Percentiles rank a stretch among this genome's conserved stretches.
phyloP scores from a whole-genome alignment of 2,797 vertebrate genomes.

The Columba guinea region DNA sequence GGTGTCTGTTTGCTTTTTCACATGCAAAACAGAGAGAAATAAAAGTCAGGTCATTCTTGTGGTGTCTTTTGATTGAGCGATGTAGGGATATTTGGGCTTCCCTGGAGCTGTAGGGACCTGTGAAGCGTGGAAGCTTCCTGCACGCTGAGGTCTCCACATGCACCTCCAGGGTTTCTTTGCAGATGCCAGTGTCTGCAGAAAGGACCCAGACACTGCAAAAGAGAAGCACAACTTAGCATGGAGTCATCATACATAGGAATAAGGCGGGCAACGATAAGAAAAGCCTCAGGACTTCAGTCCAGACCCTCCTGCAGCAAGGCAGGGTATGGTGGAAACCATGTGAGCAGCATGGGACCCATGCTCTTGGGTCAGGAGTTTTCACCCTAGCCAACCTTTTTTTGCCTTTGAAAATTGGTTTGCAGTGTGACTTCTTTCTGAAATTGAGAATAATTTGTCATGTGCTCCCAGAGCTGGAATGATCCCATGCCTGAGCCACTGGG shows the following conservation, averaged over 20 bases:
- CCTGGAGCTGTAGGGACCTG: not conserved
- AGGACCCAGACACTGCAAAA: not conserved
- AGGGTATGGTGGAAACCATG: not conserved
- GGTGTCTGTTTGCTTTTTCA: not conserved
- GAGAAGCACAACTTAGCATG: rapidly evolving
- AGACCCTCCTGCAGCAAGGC: not conserved
- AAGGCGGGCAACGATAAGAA: not conserved
- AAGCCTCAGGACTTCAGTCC: not conserved
- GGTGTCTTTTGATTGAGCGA: no score
- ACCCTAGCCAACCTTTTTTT: rapidly evolving
- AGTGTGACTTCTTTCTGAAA: not conserved
- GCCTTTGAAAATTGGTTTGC: not conserved
- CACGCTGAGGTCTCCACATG: rapidly evolving
- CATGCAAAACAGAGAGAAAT: not conserved
- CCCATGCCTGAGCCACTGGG: not conserved
- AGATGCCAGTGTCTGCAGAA: not conserved
- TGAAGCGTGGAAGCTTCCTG: not conserved
- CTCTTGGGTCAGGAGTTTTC: not conserved
- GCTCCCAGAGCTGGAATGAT: not conserved
- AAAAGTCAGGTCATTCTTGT: not conserved
- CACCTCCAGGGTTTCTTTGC: not conserved
- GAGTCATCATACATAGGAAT: not conserved
- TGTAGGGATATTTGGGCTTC: not conserved
- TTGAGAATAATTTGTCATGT: not conserved
- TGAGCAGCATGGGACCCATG: not conserved